These are phyloP conservation scores for Kuschelorhynchus macadamiae DNA, from an alignment of 2,888 invertebrate species.

Conservation along the genomic window DNA sequence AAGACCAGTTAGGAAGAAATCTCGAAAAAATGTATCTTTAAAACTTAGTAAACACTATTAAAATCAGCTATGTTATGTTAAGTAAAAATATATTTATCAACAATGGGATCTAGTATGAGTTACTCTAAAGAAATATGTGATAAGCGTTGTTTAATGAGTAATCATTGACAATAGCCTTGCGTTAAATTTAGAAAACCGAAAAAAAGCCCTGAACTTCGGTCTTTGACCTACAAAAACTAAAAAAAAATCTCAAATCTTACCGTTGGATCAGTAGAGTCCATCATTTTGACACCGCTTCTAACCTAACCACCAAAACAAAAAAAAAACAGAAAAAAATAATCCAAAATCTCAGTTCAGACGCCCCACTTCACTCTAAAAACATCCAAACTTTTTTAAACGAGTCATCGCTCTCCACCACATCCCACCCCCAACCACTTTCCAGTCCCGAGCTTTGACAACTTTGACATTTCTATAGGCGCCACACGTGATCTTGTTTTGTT, in stretches of 20 bases:
- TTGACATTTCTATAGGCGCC: slow-evolving; percentile 32
- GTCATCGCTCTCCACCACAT: neutral
- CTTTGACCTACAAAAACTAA: no score
- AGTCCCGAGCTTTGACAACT: slow-evolving; percentile 33
- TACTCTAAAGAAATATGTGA: no score
- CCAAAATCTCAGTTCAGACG: neutral
- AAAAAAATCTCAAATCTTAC: slow-evolving; percentile 30
- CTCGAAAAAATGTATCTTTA: no score
- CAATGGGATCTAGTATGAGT: no score
- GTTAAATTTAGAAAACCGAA: no score
- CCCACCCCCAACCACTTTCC: slow-evolving; percentile 30
- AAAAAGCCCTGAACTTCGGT: no score
- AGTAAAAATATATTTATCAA: no score
- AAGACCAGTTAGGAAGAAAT: no score
- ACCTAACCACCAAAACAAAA: slow-evolving; percentile 6
- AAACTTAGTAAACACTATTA: no score
- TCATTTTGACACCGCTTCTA: slow-evolving; percentile 20
- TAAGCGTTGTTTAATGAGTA: no score
- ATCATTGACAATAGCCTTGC: no score
- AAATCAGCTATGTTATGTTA: no score
- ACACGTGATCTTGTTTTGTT: slow-evolving; percentile 32
- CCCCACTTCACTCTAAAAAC: slow-evolving; percentile 1
- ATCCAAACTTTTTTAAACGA: slow-evolving; percentile 7
- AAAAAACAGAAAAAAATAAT: slow-evolving; percentile 1
- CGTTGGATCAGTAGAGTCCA: slow-evolving; percentile 38